These are phyloP conservation scores for Hephaestus fuliginosus DNA, from an alignment of 2,797 vertebrate species.

Conservation along the genomic window DNA sequence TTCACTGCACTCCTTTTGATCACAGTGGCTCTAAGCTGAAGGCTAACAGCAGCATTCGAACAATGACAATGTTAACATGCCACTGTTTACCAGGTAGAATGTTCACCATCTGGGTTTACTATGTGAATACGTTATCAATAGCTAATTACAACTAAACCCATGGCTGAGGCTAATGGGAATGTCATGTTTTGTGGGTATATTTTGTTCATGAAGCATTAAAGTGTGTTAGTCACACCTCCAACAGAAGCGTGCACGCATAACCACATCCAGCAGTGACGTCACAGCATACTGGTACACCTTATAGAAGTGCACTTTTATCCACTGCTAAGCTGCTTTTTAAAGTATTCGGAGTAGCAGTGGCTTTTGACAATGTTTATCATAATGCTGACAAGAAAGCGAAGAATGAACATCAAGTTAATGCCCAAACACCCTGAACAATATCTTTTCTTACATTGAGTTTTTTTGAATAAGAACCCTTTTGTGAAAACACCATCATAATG, in stretches of 20 bases:
- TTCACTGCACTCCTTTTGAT: background rate
- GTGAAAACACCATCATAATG: background rate
- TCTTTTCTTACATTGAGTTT: background rate
- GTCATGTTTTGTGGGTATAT: background rate
- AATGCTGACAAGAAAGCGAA: background rate
- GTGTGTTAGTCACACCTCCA: background rate
- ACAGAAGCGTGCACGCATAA: background rate
- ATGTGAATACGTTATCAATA: background rate
- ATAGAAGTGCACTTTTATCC: background rate
- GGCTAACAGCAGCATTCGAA: background rate
- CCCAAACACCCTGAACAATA: too few species aligned
- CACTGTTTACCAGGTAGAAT: background rate
- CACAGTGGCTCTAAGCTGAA: background rate
- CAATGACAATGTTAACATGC: background rate
- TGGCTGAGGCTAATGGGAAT: background rate
- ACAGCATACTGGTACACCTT: background rate
- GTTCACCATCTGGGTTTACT: too few species aligned
- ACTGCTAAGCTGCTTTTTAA: background rate
- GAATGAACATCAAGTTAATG: background rate
- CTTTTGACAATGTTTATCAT: background rate
- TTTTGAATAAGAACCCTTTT: background rate
- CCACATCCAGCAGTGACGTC: background rate
- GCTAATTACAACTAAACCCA: background rate
- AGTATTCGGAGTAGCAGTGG: background rate
- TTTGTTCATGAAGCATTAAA: background rate